Conservation (phyloP, 2,888 invertebrate genomes). For the Drosophila nigritarsus region DNA sequence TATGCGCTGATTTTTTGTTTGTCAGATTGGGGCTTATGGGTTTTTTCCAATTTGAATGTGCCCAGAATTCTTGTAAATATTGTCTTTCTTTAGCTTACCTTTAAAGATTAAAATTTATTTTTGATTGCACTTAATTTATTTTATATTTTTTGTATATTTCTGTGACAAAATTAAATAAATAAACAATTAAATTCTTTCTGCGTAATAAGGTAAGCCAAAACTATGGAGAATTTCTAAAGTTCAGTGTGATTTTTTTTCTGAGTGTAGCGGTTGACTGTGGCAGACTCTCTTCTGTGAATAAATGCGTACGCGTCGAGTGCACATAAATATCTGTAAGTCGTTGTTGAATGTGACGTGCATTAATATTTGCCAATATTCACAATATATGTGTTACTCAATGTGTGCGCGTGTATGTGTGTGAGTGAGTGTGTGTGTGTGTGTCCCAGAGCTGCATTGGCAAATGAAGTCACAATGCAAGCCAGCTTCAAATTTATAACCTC, state of each 20-base stretch:
- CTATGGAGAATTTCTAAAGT: background rate
- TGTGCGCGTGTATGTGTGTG: conserved; percentile 7
- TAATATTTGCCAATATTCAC: conserved; percentile 69
- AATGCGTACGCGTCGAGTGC: conserved; percentile 51
- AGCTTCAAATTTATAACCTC: conserved; percentile 56
- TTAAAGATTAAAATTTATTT: too few species aligned
- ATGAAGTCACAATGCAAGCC: conserved; percentile 65
- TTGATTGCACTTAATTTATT: background rate
- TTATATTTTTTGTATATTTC: too few species aligned
- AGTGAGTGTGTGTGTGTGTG: conserved; percentile 14
- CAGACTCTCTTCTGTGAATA: conserved; percentile 34
- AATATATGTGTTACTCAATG: conserved; percentile 18
- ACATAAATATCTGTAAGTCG: conserved; percentile 38
- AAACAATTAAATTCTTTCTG: too few species aligned
- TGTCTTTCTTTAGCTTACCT: too few species aligned
- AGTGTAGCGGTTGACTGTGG: conserved; percentile 20
- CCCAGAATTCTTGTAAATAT: too few species aligned
- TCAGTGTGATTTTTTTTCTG: conserved; percentile 12
- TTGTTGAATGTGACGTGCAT: conserved; percentile 61
- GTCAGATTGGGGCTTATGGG: background rate
- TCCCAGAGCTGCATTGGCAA: conserved; percentile 45
- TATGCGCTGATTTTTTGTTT: conserved; percentile 1
- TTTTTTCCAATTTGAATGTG: too few species aligned
- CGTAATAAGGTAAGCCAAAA: background rate
- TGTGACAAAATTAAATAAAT: too few species aligned